These are phyloP conservation scores for Drosophila hydei DNA, from an alignment of 1,140 invertebrate genomes.

Conservation along the genomic window DNA sequence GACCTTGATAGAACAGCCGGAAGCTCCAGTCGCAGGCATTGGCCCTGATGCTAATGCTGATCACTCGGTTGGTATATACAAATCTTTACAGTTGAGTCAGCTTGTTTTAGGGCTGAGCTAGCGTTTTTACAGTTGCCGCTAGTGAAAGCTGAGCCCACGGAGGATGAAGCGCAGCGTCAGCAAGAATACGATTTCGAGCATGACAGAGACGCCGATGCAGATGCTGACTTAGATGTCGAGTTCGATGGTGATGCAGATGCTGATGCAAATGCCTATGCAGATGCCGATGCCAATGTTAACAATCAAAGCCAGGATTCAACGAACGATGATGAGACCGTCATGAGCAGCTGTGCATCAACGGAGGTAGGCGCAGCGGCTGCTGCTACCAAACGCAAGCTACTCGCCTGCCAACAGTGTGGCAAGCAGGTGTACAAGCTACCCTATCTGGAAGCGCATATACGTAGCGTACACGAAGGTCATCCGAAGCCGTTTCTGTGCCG, in stretches of 20 bases:
- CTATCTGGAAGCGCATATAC: constrained; percentile 76
- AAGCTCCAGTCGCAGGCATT: not conserved
- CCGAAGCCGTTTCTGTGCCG: constrained; percentile 70
- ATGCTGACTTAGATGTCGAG: not conserved
- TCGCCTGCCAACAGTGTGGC: constrained; percentile 70
- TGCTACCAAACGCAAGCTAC: constrained; percentile 27
- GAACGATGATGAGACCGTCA: constrained; percentile 11
- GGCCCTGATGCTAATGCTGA: not conserved
- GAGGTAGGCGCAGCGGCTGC: not conserved
- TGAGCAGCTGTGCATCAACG: not conserved
- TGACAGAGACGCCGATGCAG: not conserved
- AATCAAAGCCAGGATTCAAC: constrained; percentile 1
- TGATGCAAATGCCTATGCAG: not conserved
- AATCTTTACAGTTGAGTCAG: constrained; percentile 38
- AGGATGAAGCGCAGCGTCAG: constrained; percentile 9
- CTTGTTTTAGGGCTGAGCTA: constrained; percentile 37
- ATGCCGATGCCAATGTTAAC: not conserved
- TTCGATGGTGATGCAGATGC: not conserved
- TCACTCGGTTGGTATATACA: constrained; percentile 52
- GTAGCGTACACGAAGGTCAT: constrained; percentile 71
- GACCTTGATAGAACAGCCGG: constrained; percentile 3
- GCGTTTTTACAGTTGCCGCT: constrained; percentile 44
- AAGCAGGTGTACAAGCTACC: constrained; percentile 77
- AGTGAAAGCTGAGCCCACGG: constrained; percentile 60
- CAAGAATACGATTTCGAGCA: constrained; percentile 10